Conservation (phyloP, 2,113 vertebrate species). For the Istiophorus platypterus region DNA sequence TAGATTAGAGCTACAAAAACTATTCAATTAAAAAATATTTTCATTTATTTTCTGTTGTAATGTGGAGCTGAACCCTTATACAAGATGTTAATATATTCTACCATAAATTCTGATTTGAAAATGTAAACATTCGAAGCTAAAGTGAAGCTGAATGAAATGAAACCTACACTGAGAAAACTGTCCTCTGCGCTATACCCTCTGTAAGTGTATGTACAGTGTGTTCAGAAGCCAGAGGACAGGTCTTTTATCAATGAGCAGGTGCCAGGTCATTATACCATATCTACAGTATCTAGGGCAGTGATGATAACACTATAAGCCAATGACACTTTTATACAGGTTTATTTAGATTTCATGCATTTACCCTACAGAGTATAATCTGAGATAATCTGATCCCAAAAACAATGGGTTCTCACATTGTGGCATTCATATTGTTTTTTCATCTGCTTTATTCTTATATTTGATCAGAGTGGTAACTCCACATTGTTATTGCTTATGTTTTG, state of each 20-base stretch:
- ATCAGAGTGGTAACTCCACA: neutral
- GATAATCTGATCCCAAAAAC: constrained; percentile 50
- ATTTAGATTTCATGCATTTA: neutral
- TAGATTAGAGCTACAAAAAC: neutral
- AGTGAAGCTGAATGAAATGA: too few relatives aligned
- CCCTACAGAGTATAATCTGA: constrained; percentile 34
- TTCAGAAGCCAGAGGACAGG: neutral
- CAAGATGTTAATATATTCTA: neutral
- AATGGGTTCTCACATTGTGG: neutral
- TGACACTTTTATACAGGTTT: constrained; percentile 1
- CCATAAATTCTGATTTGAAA: neutral
- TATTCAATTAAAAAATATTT: neutral
- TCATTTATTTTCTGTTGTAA: neutral
- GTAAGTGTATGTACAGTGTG: neutral
- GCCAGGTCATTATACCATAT: neutral
- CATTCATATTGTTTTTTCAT: neutral
- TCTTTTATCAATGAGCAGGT: neutral
- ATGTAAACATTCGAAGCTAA: neutral
- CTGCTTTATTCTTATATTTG: neutral
- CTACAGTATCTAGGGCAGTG: constrained; percentile 23
- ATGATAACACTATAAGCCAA: neutral
- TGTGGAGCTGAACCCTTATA: neutral
- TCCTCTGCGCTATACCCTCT: neutral
- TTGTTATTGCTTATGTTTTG: neutral
- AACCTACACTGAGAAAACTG: neutral